A percentile compares a stretch with the other conserved stretches of the same genome.
These are phyloP conservation scores for Hymenochirus boettgeri DNA, from an alignment of 2,113 vertebrate species.

Conservation along the genomic window DNA sequence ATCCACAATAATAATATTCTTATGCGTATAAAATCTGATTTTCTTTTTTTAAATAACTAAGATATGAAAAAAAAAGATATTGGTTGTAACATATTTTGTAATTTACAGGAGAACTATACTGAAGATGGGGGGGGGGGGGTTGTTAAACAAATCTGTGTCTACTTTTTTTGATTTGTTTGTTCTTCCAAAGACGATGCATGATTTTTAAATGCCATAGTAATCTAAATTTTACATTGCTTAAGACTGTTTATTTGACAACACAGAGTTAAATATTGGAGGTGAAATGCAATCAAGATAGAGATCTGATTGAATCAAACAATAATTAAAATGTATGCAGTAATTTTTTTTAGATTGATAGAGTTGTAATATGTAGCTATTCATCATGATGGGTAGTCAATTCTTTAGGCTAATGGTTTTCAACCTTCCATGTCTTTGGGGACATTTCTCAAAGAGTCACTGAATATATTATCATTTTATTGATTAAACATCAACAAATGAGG, in stretches of 20 bases:
- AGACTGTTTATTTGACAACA: not conserved
- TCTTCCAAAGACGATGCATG: too few species aligned
- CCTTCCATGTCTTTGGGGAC: slow-evolving; percentile 25
- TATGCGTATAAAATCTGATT: too few species aligned
- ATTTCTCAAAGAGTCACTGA: slow-evolving; percentile 27
- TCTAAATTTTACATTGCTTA: too few species aligned
- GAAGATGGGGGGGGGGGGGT: too few species aligned
- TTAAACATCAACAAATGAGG: slow-evolving; percentile 18
- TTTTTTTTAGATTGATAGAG: slow-evolving; percentile 29
- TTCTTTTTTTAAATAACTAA: too few species aligned
- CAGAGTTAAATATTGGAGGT: slow-evolving; percentile 1
- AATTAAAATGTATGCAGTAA: slow-evolving; percentile 21
- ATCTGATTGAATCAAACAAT: slow-evolving; percentile 21
- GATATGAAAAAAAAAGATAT: too few species aligned
- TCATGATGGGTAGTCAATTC: slow-evolving; percentile 27
- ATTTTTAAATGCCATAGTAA: not conserved
- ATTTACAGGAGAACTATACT: too few species aligned
- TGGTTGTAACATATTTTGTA: too few species aligned
- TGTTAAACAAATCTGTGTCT: too few species aligned
- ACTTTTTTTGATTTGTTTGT: too few species aligned
- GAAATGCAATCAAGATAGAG: slow-evolving; percentile 15
- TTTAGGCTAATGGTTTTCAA: slow-evolving; percentile 34
- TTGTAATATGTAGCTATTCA: slow-evolving; percentile 33
- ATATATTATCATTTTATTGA: slow-evolving; percentile 34
- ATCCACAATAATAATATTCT: too few species aligned